Evolutionary conservation across 2,113 vertebrate genomes (phyloP).

Genomic region (Ramphastos sulfuratus): DNA sequence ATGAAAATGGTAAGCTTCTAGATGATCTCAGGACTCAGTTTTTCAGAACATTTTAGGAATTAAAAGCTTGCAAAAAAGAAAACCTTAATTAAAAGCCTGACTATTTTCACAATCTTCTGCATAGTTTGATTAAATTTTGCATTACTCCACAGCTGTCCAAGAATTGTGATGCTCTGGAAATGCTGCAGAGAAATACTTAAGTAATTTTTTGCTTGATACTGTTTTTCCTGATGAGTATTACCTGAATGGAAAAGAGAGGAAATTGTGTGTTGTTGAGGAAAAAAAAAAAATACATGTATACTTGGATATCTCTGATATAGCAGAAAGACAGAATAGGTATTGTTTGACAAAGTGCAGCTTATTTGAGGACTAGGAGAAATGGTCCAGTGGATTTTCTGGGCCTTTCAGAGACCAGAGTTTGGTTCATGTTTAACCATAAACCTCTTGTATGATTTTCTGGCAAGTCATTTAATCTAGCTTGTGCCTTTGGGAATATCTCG

Average conservation of each 20-base stretch:
- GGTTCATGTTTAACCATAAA: not conserved
- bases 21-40: not conserved
- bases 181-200: not conserved
- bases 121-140: not conserved
- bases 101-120: not conserved
- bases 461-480: not conserved
- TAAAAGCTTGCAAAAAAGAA: not conserved
- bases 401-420: not conserved
- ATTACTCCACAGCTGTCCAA: not conserved
- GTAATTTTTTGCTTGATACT: not conserved
- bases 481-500: slow-evolving; percentile 28
- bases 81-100: not conserved
- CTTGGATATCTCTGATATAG: not conserved
- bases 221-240: not conserved
- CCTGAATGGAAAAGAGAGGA: not conserved
- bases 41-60: not conserved
- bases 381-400: not conserved
- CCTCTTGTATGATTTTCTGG: not conserved
- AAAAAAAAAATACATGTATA: not conserved
- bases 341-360: not conserved
- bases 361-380: not conserved
- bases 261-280: not conserved
- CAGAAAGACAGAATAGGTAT: not conserved
- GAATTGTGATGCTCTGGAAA: not conserved
- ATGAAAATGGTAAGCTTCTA: not conserved